Evolutionary conservation across 2,888 invertebrate genomes (phyloP), one percentile per base, ranked within the genome.

Genomic region (Thera britannica): DNA sequence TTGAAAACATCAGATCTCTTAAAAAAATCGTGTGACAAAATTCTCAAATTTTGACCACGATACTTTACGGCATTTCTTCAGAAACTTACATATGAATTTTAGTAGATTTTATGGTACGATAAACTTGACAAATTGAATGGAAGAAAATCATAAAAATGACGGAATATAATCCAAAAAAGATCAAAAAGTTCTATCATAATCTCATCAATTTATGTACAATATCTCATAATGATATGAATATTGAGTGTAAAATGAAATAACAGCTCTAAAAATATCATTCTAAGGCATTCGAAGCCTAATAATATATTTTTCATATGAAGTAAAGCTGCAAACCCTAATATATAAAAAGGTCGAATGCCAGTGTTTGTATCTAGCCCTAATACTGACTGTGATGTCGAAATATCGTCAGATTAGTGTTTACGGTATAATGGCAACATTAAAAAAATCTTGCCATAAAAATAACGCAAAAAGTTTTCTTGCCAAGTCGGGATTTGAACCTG

Each of bases 381-480:
- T 70, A 72, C 77, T 78, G 80, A 82, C 85, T 85, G 85, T 85
- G 85, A 85, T 85, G 84, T 81, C 79, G 67, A 65, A 66, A n/a
- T 55, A 52, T 7, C 12, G 60, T 61, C 73, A 66, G 73, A 70
- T 72, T 72, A 72, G 75, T 73, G 72, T 71, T 72, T 68, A 44
- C 67, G 49, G 7, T 59, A 54, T 46, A n/a, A 54, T 65, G 66
- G 65, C 67, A 66, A 64, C 59, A 66, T 49, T 41, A 46, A 11
- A 9, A 41, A 55, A 65, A 68, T 72, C 55, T 71, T 71, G 71
- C 73, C 73, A 69, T 67, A 57, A 34, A 34, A 57, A 65, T 63
- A 55, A 34, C 41, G 12, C 38, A 12, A 61, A 64, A 48, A 62
- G n/a, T 36, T 8, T 59, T 44, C 6, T 59, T 67, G 57, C 52